These are phyloP conservation scores for Vireo altiloquus DNA, from an alignment of 2,113 vertebrate genomes.

Conservation along the genomic window DNA sequence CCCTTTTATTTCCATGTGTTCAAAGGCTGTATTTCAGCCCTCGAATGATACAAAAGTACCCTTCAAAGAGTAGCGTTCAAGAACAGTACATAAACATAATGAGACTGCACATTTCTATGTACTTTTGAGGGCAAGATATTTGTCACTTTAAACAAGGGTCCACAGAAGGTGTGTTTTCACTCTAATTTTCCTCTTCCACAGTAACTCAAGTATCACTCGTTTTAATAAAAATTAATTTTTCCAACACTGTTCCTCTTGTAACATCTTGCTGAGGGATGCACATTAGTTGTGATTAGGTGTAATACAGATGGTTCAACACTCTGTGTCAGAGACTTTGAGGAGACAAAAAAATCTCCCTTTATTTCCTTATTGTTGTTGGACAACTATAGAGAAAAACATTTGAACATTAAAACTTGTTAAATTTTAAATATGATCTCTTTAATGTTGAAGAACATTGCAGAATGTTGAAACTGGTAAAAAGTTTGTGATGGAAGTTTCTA, in stretches of 20 bases:
- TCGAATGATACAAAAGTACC: background rate
- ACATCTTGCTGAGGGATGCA: background rate
- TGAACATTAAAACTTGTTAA: background rate
- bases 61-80: background rate
- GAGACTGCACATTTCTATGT: background rate
- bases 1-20: background rate
- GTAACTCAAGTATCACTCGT: background rate
- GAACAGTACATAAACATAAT: background rate
- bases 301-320: background rate
- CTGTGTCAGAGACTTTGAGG: background rate
- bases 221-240: background rate
- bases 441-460: background rate
- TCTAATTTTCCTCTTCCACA: background rate
- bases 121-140: background rate
- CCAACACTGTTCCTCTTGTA: fast-evolving
- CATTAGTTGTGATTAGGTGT: background rate
- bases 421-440: background rate
- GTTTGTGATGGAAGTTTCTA: background rate
- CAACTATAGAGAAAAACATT: background rate
- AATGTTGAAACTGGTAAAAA: background rate
- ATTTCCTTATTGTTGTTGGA: background rate
- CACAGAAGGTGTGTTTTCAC: background rate
- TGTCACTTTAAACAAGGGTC: background rate
- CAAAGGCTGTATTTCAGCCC: background rate
- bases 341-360: background rate